These are phyloP conservation scores for Rhinichthys osculus DNA, from an alignment of 2,797 vertebrate genomes.

Conservation along the genomic window DNA sequence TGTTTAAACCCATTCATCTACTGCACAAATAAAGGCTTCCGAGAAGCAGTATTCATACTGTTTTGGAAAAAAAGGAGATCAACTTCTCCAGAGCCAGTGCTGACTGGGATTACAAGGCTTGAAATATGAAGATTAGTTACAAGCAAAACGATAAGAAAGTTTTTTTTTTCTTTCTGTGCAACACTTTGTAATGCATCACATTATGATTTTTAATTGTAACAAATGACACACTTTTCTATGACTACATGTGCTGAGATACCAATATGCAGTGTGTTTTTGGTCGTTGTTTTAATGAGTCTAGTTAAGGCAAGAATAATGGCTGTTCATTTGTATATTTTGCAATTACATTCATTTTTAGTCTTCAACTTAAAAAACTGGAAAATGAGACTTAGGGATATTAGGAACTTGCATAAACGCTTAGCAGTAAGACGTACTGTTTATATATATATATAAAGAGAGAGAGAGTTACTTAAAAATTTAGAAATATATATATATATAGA, in stretches of 20 bases:
- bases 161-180: neutral
- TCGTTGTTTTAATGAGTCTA: neutral
- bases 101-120: slow-evolving; percentile 68
- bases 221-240: neutral
- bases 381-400: no score
- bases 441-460: no score
- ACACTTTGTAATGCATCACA: neutral
- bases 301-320: neutral
- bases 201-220: neutral
- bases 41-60: slow-evolving; percentile 71
- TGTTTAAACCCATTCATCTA: slow-evolving; percentile 79
- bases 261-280: neutral
- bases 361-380: neutral
- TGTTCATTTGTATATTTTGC: neutral
- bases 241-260: neutral
- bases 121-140: slow-evolving; percentile 50
- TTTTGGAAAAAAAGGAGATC: slow-evolving; percentile 73
- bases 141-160: neutral
- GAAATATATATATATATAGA: no score
- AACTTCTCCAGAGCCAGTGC: slow-evolving; percentile 68
- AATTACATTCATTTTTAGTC: neutral
- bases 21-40: slow-evolving; percentile 74
- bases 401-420: no score
- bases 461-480: no score
- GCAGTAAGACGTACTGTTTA: no score